Conservation (phyloP, 1,140 invertebrate genomes). For the Lasioglossum baleicum region DNA sequence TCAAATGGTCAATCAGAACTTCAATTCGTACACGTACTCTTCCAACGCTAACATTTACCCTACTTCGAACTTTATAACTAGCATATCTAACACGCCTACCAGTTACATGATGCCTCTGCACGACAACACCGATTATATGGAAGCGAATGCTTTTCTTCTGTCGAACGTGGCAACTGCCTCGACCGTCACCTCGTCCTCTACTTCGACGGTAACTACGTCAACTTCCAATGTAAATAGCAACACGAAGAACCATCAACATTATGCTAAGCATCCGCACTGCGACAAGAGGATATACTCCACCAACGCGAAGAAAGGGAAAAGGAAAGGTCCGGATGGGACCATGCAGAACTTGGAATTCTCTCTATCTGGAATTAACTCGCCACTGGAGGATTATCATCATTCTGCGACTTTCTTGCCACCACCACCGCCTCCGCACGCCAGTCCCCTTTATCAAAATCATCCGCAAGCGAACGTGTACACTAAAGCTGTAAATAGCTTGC, state of each 20-base stretch:
- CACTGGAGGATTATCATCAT: slow-evolving; percentile 76
- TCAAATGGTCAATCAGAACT: slow-evolving; percentile 78
- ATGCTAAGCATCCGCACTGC: slow-evolving; percentile 62
- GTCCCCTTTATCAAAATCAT: slow-evolving; percentile 76
- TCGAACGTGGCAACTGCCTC: slow-evolving; percentile 68
- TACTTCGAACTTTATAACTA: slow-evolving; percentile 75
- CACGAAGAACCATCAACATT: slow-evolving; percentile 71
- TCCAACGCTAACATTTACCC: slow-evolving; percentile 78
- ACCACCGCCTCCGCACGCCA: slow-evolving; percentile 59
- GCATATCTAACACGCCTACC: slow-evolving; percentile 75
- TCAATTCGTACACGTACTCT: slow-evolving; percentile 77
- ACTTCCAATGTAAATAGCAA: slow-evolving; percentile 54
- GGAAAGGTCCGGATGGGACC: slow-evolving; percentile 65
- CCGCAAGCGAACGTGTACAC: slow-evolving; percentile 71
- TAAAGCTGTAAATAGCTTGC: slow-evolving; percentile 68
- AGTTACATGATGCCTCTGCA: slow-evolving; percentile 79
- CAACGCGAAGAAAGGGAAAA: slow-evolving; percentile 74
- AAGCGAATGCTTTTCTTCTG: slow-evolving; percentile 74
- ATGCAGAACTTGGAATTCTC: slow-evolving; percentile 76
- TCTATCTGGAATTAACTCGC: slow-evolving; percentile 71
- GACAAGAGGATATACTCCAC: slow-evolving; percentile 68
- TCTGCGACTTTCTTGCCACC: slow-evolving; percentile 65
- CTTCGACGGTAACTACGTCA: slow-evolving; percentile 53
- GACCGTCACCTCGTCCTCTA: slow-evolving; percentile 57
- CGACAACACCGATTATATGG: slow-evolving; percentile 76